Percentiles rank a stretch among this genome's conserved stretches.
These are phyloP conservation scores for Enoplosus armatus DNA, from an alignment of 2,797 vertebrate genomes.

Conservation along the genomic window DNA sequence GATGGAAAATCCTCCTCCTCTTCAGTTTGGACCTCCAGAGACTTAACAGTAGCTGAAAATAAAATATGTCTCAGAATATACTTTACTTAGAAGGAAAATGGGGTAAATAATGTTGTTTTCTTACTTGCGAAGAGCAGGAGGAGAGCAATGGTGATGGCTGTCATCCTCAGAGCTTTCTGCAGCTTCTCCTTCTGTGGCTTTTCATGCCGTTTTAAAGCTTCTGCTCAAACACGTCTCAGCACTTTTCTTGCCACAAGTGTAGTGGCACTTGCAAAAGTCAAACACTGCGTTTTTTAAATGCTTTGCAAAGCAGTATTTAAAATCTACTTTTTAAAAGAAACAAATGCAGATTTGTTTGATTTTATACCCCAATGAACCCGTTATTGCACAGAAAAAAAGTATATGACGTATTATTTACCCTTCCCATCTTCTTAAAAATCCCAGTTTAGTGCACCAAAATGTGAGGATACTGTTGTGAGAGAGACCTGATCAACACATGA, in stretches of 20 bases:
- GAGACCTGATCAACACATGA: neutral
- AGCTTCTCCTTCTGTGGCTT: neutral
- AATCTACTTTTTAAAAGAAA: no score
- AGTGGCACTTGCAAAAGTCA: neutral
- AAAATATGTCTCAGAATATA: neutral
- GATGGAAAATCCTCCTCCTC: neutral
- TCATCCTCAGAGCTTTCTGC: neutral
- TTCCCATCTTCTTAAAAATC: neutral
- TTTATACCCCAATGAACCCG: no score
- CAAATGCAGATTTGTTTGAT: no score
- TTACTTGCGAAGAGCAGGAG: conserved; percentile 25
- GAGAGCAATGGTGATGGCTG: neutral
- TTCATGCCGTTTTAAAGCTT: neutral
- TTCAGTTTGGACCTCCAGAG: neutral
- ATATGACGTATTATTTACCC: no score
- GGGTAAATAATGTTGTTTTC: neutral
- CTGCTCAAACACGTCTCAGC: neutral
- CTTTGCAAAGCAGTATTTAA: neutral
- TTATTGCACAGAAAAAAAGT: no score
- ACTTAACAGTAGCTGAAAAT: conserved; percentile 11
- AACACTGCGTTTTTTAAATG: neutral
- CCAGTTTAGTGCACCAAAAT: neutral
- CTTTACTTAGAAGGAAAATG: neutral
- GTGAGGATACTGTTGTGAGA: neutral
- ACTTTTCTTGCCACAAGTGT: neutral